Conservation (phyloP, 2,113 vertebrate genomes). For the Trachemys scripta region DNA sequence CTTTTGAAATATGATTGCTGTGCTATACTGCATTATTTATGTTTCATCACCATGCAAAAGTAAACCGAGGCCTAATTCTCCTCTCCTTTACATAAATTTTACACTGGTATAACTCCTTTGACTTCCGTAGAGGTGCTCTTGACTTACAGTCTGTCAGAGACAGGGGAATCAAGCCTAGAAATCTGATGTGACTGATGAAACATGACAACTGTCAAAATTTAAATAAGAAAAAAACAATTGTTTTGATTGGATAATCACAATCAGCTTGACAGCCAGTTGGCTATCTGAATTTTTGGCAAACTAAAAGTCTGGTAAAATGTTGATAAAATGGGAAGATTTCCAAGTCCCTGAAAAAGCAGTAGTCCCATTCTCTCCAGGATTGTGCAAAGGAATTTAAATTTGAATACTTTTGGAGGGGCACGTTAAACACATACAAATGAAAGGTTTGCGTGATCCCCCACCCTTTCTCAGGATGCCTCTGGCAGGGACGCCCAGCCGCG, state of each 20-base stretch:
- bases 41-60: rapidly evolving
- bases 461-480: too few species aligned
- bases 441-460: too few species aligned
- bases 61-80: rapidly evolving
- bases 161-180: rapidly evolving
- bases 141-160: rapidly evolving
- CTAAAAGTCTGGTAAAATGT: background rate
- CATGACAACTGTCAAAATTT: background rate
- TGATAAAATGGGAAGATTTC: background rate
- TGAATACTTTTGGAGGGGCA: too few species aligned
- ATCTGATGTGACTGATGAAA: background rate
- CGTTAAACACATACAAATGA: too few species aligned
- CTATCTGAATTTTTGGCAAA: slow-evolving; percentile 7
- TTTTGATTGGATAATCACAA: background rate
- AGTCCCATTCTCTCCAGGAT: background rate
- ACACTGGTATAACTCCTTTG: background rate
- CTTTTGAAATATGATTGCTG: rapidly evolving
- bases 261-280: slow-evolving; percentile 1
- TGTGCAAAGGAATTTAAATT: too few species aligned
- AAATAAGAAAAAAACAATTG: background rate
- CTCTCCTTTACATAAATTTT: background rate
- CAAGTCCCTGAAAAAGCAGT: background rate
- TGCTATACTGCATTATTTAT: background rate
- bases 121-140: background rate
- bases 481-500: too few species aligned